phyloP scores from a whole-genome alignment of 2,797 vertebrate species.

The Bradypodion pumilum region DNA sequence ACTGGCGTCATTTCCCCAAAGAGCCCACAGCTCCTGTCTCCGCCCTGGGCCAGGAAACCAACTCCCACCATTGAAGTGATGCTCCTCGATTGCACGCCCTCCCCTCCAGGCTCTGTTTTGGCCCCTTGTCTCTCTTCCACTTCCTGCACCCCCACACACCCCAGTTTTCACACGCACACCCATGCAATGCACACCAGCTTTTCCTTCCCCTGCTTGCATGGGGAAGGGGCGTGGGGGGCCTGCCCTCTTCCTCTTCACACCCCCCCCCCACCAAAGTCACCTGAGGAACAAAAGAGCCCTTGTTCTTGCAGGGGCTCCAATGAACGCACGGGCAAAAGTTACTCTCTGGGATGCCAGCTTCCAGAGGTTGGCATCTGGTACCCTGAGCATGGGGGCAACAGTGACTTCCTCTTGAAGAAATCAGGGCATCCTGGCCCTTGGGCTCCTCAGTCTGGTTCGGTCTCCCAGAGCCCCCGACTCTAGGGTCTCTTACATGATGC shows the following conservation, averaged over 20 bases:
- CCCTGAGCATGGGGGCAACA: no score
- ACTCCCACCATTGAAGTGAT: not conserved
- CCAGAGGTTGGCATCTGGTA: no score
- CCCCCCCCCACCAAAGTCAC: not conserved
- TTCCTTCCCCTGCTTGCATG: not conserved
- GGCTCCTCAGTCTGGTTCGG: no score
- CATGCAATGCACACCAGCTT: not conserved
- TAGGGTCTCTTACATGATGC: no score
- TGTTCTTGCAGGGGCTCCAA: not conserved
- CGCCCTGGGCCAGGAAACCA: slow-evolving; percentile 20
- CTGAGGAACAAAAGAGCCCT: not conserved
- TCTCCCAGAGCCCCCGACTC: no score
- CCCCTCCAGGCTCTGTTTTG: no score
- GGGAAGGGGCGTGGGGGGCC: not conserved
- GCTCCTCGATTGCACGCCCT: not conserved
- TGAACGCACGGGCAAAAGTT: no score
- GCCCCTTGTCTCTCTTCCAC: no score
- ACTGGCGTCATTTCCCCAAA: slow-evolving; percentile 10
- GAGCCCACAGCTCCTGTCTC: not conserved
- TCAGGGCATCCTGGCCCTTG: no score
- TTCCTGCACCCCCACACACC: not conserved
- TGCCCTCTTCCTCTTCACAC: not conserved
- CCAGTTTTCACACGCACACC: not conserved
- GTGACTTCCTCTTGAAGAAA: no score
- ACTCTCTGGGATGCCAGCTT: no score